Base-by-base conservation (phyloP, 2,113 vertebrate species). In the Varanus salvator region DNA sequence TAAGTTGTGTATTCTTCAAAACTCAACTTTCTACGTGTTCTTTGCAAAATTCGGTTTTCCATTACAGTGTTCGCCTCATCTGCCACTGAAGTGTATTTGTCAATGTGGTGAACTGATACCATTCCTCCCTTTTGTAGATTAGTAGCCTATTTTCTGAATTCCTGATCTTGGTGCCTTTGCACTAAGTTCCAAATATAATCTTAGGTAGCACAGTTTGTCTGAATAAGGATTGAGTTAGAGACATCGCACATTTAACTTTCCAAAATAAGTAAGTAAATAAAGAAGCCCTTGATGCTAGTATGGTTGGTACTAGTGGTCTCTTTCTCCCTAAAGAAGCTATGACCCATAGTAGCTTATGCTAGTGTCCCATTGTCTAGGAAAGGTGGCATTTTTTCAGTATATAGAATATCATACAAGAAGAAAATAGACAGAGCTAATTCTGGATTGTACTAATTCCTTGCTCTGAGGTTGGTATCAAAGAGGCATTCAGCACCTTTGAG, bases 221-320 rank as follows among this genome's bases (percentile, higher is more conserved):
- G 75, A 85, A 81, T 86, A 69, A 69, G 50, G 50, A 84, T 31
- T 84, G 48, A 31, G 8, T 48, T 76, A 71, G 93, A 78, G 81
- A 90, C 66, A 75, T 54, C 66, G 52, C n/a, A 15, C 11, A 44
- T 77, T 88, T n/a, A 74, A 87, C 19, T 80, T 92, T 76, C 74
- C 82, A 68, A 23, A 34, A 44, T 44, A 44, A 44, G 38, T 44
- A 44, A 44, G 38, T 44, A 44, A 2, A 44, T 44, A 44, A 89
- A 76, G 25, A 88, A 90, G 88, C 1, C 15, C 80, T 84, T 78
- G 60, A 69, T 80, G 94, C 81, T 85, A 60, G 74, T 89, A 77
- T 90, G 68, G 76, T 91, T 89, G 86, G 86, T 83, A 75, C 12
- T 86, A 94, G 83, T 77, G 89, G 93, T 93, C 92, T 77, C 69